Evolutionary conservation across 2,797 vertebrate genomes (phyloP).

Genomic region (Malacoraja senta): DNA sequence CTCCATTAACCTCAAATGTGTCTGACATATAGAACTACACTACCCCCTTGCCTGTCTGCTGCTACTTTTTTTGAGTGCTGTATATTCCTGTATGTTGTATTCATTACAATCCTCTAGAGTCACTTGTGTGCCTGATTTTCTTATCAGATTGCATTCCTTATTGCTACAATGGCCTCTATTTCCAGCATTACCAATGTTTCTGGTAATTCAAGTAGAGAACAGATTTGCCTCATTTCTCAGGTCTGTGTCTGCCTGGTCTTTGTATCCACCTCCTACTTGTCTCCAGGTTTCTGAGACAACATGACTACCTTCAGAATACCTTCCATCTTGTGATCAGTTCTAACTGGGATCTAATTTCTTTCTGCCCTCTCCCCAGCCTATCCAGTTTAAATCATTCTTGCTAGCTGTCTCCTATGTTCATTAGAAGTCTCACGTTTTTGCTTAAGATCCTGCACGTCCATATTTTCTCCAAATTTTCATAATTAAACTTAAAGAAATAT

Average conservation of each 20-base stretch:
- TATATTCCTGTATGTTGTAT: conserved; percentile 6
- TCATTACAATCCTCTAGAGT: conserved; percentile 24
- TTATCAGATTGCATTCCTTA: conserved; percentile 29
- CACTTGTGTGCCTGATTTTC: conserved; percentile 13
- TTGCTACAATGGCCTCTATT: conserved; percentile 16
- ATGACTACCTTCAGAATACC: not conserved
- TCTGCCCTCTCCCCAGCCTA: conserved; percentile 12
- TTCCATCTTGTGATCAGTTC: conserved; percentile 1
- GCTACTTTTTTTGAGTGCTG: not conserved
- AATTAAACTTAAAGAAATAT: not conserved
- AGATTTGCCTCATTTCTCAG: conserved; percentile 6
- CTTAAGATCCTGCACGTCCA: not conserved
- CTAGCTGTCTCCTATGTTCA: conserved; percentile 22
- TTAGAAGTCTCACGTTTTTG: not conserved
- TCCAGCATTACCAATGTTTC: not conserved
- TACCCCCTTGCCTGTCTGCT: conserved; percentile 27
- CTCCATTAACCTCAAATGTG: conserved; percentile 11
- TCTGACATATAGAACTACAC: not conserved
- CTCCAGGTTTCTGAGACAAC: not conserved
- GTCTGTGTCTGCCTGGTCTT: not conserved
- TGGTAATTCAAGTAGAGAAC: not conserved
- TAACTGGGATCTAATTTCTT: conserved; percentile 25
- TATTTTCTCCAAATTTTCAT: not conserved
- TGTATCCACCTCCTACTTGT: conserved; percentile 2
- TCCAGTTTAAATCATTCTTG: conserved; percentile 30